Percentiles rank a stretch among this genome's conserved stretches.
These are phyloP conservation scores for Leucania comma DNA, from an alignment of 2,888 invertebrate species.

Conservation along the genomic window DNA sequence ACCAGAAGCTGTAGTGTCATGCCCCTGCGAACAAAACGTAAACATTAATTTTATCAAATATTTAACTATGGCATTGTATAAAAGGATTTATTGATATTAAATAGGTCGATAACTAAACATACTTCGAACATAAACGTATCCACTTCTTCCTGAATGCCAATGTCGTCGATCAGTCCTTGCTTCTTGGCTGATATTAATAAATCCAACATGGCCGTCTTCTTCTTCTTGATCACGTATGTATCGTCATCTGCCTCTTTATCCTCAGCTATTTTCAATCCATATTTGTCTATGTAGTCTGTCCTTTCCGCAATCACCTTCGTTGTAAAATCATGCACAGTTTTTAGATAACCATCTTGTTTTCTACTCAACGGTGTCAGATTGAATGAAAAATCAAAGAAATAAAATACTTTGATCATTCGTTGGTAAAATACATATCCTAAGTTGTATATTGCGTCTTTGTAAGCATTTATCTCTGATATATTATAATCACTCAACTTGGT, in stretches of 20 bases:
- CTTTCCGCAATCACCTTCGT: slow-evolving; percentile 80
- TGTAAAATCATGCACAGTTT: slow-evolving; percentile 81
- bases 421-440: slow-evolving; percentile 79
- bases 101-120: slow-evolving; percentile 20
- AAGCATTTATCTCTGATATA: slow-evolving; percentile 79
- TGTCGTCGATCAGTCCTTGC: slow-evolving; percentile 85
- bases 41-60: slow-evolving; percentile 11
- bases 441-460: slow-evolving; percentile 90
- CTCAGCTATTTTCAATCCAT: slow-evolving; percentile 55
- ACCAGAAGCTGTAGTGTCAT: slow-evolving; percentile 91
- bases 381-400: slow-evolving; percentile 89
- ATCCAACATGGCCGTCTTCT: slow-evolving; percentile 91
- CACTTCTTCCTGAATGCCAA: slow-evolving; percentile 91
- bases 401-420: slow-evolving; percentile 89
- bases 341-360: slow-evolving; percentile 82
- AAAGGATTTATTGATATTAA: background rate
- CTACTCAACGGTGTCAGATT: slow-evolving; percentile 84
- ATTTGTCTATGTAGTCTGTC: slow-evolving; percentile 61
- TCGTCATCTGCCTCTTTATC: slow-evolving; percentile 62
- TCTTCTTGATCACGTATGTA: slow-evolving; percentile 74
- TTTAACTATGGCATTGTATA: slow-evolving; percentile 35
- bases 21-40: slow-evolving; percentile 84
- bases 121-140: slow-evolving; percentile 92
- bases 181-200: slow-evolving; percentile 87
- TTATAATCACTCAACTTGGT: slow-evolving; percentile 87